A percentile compares a stretch with the other conserved stretches of the same genome.
phyloP scores from a whole-genome alignment of 2,888 invertebrate genomes.

The Brachyptera putata region DNA sequence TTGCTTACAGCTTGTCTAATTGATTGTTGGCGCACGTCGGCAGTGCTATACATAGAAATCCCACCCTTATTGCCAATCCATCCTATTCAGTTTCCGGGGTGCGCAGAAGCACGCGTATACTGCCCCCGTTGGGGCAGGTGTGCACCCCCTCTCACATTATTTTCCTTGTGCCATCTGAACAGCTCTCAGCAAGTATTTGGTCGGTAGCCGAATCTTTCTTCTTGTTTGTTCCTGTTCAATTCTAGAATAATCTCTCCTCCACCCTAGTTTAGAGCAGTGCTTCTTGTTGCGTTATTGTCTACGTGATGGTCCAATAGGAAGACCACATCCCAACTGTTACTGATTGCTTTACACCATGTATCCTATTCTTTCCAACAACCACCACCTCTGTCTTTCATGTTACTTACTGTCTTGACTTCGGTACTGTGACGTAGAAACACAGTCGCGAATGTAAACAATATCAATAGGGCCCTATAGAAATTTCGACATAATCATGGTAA shows the following conservation, averaged over 20 bases:
- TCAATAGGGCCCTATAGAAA: too few species aligned
- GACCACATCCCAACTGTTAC: neutral
- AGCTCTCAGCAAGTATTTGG: neutral
- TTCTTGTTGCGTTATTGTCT: neutral
- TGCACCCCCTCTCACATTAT: constrained; percentile 7
- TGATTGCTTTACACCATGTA: neutral
- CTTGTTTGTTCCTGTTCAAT: neutral
- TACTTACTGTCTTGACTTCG: too few species aligned
- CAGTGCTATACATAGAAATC: neutral
- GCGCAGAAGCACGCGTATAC: neutral
- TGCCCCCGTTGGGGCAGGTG: constrained; percentile 1
- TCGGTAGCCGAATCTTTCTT: neutral
- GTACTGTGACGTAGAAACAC: too few species aligned
- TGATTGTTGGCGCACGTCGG: constrained; percentile 16
- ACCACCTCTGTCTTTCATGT: too few species aligned
- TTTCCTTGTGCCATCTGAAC: neutral
- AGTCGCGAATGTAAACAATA: too few species aligned
- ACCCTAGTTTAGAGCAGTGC: too few species aligned
- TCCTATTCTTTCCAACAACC: too few species aligned
- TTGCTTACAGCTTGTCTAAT: neutral
- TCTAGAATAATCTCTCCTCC: too few species aligned
- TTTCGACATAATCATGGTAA: too few species aligned
- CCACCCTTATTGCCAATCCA: too few species aligned
- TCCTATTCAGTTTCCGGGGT: constrained; percentile 15
- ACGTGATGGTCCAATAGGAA: neutral